These are phyloP conservation scores for Antennarius maculatus DNA, from an alignment of 2,797 vertebrate genomes.

Conservation along the genomic window DNA sequence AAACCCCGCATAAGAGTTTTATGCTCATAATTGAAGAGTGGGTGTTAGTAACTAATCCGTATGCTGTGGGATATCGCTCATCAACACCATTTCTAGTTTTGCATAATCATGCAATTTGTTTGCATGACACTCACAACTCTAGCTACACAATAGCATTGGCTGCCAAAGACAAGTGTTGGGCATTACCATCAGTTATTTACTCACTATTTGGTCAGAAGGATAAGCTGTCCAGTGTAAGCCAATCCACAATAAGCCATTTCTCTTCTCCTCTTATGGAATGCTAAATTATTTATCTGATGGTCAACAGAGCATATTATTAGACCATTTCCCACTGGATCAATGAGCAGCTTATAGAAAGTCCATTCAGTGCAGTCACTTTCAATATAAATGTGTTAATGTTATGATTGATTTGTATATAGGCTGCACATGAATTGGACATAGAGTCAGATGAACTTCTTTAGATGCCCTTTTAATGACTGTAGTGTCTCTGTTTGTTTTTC, in stretches of 20 bases:
- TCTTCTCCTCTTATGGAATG: background rate
- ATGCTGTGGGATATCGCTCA: conserved; percentile 69
- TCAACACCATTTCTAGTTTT: conserved; percentile 63
- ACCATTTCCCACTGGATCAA: background rate
- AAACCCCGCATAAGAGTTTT: conserved; percentile 63
- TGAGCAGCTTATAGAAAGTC: background rate
- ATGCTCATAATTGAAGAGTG: conserved; percentile 74
- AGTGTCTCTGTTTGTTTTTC: conserved; percentile 18
- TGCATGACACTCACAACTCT: conserved; percentile 55
- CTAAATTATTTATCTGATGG: conserved; percentile 31
- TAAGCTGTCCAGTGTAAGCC: conserved; percentile 25
- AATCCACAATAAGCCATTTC: conserved; percentile 12
- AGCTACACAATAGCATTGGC: conserved; percentile 36
- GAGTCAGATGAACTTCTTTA: background rate
- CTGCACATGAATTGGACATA: conserved; percentile 1
- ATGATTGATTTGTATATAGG: conserved; percentile 1
- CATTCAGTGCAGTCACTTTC: background rate
- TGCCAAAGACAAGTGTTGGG: conserved; percentile 26
- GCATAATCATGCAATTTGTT: conserved; percentile 69
- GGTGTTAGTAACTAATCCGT: conserved; percentile 75
- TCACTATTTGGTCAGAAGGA: conserved; percentile 12
- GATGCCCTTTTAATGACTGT: background rate
- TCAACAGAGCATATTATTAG: conserved; percentile 26
- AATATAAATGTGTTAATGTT: background rate
- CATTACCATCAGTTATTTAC: conserved; percentile 39